These are phyloP conservation scores for Hypomecis atomaria DNA, from an alignment of 2,888 invertebrate genomes.

Conservation along the genomic window DNA sequence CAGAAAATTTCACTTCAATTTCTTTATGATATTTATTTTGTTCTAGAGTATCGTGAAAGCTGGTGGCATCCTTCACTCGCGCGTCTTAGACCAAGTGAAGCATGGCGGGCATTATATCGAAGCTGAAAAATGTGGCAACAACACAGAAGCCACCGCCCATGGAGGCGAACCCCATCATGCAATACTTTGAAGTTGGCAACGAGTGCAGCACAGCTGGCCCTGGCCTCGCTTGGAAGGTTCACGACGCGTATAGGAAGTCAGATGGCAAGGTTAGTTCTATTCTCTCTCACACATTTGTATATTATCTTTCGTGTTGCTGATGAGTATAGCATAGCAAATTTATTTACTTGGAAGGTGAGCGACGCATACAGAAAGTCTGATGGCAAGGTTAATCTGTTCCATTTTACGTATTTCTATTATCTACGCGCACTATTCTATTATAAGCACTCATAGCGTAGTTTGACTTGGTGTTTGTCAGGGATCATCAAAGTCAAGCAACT, in stretches of 20 bases:
- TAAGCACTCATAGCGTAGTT: too few relatives aligned
- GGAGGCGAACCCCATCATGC: slow-evolving; percentile 93
- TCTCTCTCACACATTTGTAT: too few relatives aligned
- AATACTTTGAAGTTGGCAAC: slow-evolving; percentile 94
- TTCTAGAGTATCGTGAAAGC: slow-evolving; percentile 2
- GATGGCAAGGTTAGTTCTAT: slow-evolving; percentile 92
- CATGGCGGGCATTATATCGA: slow-evolving; percentile 67
- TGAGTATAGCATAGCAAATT: too few relatives aligned
- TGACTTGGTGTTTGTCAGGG: too few relatives aligned
- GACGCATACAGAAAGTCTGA: too few relatives aligned
- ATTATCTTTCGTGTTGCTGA: too few relatives aligned
- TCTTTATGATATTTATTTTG: neutral
- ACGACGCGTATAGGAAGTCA: slow-evolving; percentile 94
- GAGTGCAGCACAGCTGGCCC: slow-evolving; percentile 93
- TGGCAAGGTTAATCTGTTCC: too few relatives aligned
- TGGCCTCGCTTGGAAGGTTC: slow-evolving; percentile 95
- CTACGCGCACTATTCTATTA: too few relatives aligned
- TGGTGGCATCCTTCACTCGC: neutral
- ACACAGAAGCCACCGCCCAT: slow-evolving; percentile 51
- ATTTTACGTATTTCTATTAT: too few relatives aligned
- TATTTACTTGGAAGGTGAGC: too few relatives aligned
- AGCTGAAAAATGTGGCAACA: slow-evolving; percentile 47
- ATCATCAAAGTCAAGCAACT: too few relatives aligned
- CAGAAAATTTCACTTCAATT: neutral
- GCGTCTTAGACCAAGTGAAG: slow-evolving; percentile 4